Evolutionary conservation across 2,797 vertebrate species (phyloP).

Genomic region (Myripristis murdjan): DNA sequence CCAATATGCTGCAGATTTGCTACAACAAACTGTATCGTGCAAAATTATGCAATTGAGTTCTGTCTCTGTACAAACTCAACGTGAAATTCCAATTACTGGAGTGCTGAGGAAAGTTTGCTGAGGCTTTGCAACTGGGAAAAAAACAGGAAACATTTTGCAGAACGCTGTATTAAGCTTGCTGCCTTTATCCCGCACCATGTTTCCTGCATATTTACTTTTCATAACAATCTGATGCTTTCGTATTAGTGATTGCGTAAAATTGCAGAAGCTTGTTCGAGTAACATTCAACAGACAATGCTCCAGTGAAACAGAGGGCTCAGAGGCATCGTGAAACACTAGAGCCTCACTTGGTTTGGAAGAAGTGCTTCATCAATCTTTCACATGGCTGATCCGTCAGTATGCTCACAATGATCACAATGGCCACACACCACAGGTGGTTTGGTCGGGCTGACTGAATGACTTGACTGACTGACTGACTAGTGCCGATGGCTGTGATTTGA

Average conservation of each 20-base stretch:
- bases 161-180: too few relatives aligned
- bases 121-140: too few relatives aligned
- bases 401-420: slow-evolving; percentile 1
- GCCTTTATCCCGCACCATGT: not conserved
- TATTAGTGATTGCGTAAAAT: too few relatives aligned
- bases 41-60: not conserved
- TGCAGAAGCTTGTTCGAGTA: too few relatives aligned
- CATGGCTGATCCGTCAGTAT: not conserved
- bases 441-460: not conserved
- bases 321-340: not conserved
- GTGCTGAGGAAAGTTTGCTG: too few relatives aligned
- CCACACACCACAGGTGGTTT: not conserved
- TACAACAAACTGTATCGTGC: not conserved
- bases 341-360: not conserved
- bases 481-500: too few relatives aligned
- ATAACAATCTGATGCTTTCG: too few relatives aligned
- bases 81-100: not conserved
- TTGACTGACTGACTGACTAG: not conserved
- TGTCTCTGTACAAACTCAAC: not conserved
- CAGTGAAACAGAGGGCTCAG: not conserved
- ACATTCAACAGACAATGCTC: not conserved
- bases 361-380: slow-evolving; percentile 4
- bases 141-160: too few relatives aligned
- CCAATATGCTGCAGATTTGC: not conserved
- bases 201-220: not conserved